A percentile compares a stretch with the other conserved stretches of the same genome.
Conservation (phyloP, 2,113 vertebrate genomes). For the Oxyura jamaicensis region DNA sequence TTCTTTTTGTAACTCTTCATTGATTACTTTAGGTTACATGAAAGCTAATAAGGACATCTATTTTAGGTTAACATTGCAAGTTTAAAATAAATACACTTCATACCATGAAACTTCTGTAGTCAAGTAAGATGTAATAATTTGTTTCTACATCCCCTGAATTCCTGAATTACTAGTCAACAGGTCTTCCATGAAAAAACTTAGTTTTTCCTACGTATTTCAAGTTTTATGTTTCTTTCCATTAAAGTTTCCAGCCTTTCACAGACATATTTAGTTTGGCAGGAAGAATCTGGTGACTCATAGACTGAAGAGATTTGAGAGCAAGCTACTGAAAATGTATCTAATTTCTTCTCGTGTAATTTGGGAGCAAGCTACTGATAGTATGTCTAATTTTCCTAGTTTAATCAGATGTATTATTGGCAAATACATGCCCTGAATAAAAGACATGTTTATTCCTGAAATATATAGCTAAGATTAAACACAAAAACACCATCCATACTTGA, state of each 20-base stretch:
- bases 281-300: conserved; percentile 79
- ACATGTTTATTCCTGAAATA: conserved; percentile 64
- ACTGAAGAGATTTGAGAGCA: conserved; percentile 84
- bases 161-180: conserved; percentile 77
- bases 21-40: neutral
- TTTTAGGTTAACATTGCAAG: neutral
- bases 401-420: conserved; percentile 72
- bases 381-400: conserved; percentile 76
- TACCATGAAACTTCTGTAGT: conserved; percentile 10
- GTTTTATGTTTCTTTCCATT: conserved; percentile 86
- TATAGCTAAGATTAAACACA: conserved; percentile 57
- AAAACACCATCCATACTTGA: neutral
- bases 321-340: conserved; percentile 87
- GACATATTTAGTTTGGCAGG: conserved; percentile 87
- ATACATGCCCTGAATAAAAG: conserved; percentile 68
- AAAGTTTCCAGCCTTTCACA: conserved; percentile 81
- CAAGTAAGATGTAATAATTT: conserved; percentile 15
- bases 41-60: neutral
- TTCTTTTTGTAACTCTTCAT: neutral
- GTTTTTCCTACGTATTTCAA: conserved; percentile 78
- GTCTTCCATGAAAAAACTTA: conserved; percentile 77
- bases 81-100: neutral
- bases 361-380: conserved; percentile 78
- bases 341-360: conserved; percentile 82
- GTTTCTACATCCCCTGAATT: conserved; percentile 65